These are phyloP conservation scores for Phorcus lineatus DNA, from an alignment of 2,888 invertebrate species.

Conservation along the genomic window DNA sequence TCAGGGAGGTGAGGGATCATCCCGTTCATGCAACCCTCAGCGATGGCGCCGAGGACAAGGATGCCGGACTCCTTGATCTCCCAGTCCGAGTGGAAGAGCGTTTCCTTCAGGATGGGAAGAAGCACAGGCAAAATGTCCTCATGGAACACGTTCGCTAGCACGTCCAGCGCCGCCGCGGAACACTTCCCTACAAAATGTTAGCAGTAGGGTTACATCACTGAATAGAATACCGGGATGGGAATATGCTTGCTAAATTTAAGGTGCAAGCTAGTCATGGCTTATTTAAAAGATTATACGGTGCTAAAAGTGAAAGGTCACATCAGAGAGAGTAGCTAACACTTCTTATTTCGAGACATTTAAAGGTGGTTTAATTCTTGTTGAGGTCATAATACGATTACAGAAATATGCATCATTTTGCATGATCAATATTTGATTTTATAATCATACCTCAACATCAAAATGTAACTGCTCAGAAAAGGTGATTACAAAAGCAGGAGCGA, in stretches of 20 bases:
- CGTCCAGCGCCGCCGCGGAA: conserved; percentile 97
- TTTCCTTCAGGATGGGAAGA: conserved; percentile 96
- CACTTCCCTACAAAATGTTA: conserved; percentile 84
- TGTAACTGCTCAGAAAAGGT: too few species aligned
- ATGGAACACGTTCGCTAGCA: conserved; percentile 96
- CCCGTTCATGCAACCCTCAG: conserved; percentile 93
- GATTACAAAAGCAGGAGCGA: too few species aligned
- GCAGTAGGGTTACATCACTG: too few species aligned
- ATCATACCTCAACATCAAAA: conserved; percentile 4
- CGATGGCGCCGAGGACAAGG: conserved; percentile 92
- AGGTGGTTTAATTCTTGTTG: not conserved
- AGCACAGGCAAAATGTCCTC: conserved; percentile 95
- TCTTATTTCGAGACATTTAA: too few species aligned
- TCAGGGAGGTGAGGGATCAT: conserved; percentile 97
- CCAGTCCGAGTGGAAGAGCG: conserved; percentile 96
- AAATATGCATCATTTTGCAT: conserved; percentile 15
- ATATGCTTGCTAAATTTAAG: too few species aligned
- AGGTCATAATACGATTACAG: conserved; percentile 25
- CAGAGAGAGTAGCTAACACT: too few species aligned
- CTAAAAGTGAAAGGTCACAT: too few species aligned
- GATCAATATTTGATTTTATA: not conserved
- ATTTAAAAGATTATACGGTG: too few species aligned
- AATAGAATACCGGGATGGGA: too few species aligned
- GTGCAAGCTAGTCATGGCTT: too few species aligned
- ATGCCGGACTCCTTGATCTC: conserved; percentile 96